Conservation (phyloP, 2,797 vertebrate species). For the Aulostomus chinensis region DNA sequence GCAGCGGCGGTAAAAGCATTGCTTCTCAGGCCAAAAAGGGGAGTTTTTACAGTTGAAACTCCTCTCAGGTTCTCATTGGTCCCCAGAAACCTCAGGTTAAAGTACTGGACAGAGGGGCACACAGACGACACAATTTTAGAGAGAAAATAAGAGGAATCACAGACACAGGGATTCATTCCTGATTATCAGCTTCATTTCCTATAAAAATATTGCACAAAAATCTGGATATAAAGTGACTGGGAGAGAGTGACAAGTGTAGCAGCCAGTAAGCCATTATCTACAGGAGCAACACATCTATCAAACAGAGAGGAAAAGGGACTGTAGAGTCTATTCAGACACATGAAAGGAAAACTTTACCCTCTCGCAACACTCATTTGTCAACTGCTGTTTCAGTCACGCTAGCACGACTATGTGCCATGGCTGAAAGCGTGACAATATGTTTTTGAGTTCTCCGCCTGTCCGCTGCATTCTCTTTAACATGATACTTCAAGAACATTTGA, state of each 20-base stretch:
- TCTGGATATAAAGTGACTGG: constrained; percentile 47
- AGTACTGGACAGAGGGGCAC: constrained; percentile 1
- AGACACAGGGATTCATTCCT: constrained; percentile 25
- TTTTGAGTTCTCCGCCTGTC: no score
- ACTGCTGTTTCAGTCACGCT: no score
- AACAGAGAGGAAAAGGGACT: background rate
- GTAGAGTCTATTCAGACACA: background rate
- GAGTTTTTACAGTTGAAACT: no score
- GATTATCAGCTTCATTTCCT: constrained; percentile 48
- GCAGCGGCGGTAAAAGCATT: constrained; percentile 32
- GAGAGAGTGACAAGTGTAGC: constrained; percentile 37
- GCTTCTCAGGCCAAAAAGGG: no score
- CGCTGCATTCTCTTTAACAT: no score
- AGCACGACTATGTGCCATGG: no score
- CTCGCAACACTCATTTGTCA: background rate
- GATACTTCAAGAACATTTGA: no score
- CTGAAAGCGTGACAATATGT: no score
- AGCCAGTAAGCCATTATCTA: constrained; percentile 49
- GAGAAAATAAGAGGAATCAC: constrained; percentile 13
- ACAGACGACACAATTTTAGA: constrained; percentile 8
- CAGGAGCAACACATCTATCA: constrained; percentile 21
- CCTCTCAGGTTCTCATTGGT: constrained; percentile 10
- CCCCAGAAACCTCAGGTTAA: constrained; percentile 4
- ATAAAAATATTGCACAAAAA: constrained; percentile 74
- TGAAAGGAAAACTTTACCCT: constrained; percentile 7